Percentiles rank a stretch among this genome's conserved stretches.
Conservation (phyloP, 2,888 invertebrate genomes). For the Adineta ricciae region DNA sequence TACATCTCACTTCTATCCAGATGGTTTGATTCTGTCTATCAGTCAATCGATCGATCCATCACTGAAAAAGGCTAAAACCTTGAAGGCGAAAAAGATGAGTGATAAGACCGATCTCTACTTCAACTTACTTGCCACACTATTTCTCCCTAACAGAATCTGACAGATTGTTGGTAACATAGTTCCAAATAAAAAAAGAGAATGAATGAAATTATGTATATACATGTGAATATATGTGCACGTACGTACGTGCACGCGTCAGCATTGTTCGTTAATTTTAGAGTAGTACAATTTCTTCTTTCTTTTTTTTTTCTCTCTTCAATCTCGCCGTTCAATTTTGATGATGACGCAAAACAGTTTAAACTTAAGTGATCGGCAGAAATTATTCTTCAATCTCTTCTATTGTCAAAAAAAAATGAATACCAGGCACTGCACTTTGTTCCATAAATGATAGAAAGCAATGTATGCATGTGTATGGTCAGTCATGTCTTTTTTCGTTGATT, state of each 20-base stretch:
- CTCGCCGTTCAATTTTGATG: neutral
- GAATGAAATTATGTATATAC: neutral
- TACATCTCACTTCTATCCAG: neutral
- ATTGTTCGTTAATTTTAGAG: slow-evolving; percentile 12
- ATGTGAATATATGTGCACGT: neutral
- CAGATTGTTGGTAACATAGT: neutral
- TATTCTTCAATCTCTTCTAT: neutral
- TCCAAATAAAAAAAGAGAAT: neutral
- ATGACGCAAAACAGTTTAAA: slow-evolving; percentile 13
- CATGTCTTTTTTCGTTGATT: neutral
- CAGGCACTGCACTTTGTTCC: neutral
- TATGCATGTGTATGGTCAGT: neutral
- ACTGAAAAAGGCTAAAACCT: neutral
- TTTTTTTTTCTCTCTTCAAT: neutral
- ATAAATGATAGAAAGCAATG: neutral
- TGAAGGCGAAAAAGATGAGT: neutral
- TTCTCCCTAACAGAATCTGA: neutral
- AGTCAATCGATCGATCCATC: neutral
- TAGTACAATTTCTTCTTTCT: neutral
- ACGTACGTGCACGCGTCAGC: neutral
- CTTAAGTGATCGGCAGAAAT: slow-evolving; percentile 3
- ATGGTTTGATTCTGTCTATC: neutral
- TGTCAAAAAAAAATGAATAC: neutral
- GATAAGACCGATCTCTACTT: neutral
- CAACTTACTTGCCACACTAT: neutral